These are phyloP conservation scores for Acanthococcus lagerstroemiae DNA, from an alignment of 2,888 invertebrate genomes.

Conservation along the genomic window DNA sequence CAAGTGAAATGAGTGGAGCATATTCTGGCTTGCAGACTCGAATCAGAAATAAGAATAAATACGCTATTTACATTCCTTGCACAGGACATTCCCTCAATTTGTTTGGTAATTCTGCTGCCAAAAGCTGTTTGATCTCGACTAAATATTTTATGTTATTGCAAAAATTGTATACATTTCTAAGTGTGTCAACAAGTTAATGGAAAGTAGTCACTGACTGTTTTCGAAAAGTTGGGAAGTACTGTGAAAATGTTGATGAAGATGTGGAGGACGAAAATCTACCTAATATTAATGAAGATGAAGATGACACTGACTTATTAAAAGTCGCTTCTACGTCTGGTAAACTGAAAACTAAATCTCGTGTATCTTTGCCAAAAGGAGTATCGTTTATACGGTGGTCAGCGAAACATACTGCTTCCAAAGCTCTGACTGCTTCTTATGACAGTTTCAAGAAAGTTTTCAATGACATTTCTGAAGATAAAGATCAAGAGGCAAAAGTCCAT, in stretches of 20 bases:
- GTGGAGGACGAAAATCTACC: not conserved
- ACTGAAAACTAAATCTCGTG: not conserved
- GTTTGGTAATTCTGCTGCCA: constrained; percentile 18
- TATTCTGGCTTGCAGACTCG: constrained; percentile 35
- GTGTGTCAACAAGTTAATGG: constrained; percentile 1
- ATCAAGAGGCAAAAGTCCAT: not conserved
- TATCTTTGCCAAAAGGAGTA: constrained; percentile 4
- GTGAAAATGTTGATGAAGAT: not conserved
- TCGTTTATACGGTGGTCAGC: constrained; percentile 12
- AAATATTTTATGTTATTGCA: constrained; percentile 11
- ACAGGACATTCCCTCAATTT: constrained; percentile 27
- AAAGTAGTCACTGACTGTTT: constrained; percentile 6
- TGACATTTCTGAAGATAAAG: constrained; percentile 7
- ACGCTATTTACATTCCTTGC: constrained; percentile 32
- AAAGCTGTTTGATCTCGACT: constrained; percentile 20
- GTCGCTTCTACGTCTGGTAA: not conserved
- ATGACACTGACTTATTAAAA: not conserved
- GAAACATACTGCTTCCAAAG: constrained; percentile 12
- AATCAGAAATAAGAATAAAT: constrained; percentile 33
- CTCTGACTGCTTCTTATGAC: constrained; percentile 9
- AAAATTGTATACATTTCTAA: constrained; percentile 25
- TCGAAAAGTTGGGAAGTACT: not conserved
- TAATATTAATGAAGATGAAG: no score
- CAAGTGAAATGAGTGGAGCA: constrained; percentile 34
- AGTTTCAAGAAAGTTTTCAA: constrained; percentile 3